Conservation (phyloP, 53 echinoderm and acorn worm species). For the Mesocentrotus franciscanus region DNA sequence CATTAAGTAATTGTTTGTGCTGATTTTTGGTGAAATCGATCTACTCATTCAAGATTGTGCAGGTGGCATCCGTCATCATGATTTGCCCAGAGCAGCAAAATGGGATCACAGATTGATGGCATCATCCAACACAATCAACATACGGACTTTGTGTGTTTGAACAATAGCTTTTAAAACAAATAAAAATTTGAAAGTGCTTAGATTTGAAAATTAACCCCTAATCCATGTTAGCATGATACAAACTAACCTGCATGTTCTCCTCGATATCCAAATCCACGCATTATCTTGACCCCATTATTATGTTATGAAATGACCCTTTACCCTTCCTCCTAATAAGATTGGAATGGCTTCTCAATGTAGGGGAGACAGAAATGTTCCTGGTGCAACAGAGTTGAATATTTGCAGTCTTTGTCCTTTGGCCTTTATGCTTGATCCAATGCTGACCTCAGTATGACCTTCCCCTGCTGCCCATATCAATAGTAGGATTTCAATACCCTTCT, state of each 20-base stretch:
- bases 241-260: conserved; percentile 32
- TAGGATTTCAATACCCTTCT: not conserved
- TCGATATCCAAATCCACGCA: not conserved
- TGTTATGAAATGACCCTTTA: not conserved
- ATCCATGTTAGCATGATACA: conserved; percentile 33
- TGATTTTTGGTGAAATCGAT: not conserved
- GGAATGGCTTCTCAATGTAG: not conserved
- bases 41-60: not conserved
- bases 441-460: not conserved
- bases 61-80: not conserved
- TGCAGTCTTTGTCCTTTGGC: not conserved
- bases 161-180: not conserved
- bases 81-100: not conserved
- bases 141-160: not conserved
- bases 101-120: not conserved
- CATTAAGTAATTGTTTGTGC: not conserved
- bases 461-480: not conserved
- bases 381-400: not conserved
- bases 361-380: not conserved
- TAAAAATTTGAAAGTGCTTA: not conserved
- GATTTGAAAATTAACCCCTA: not conserved
- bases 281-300: not conserved
- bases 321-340: not conserved
- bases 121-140: not conserved
- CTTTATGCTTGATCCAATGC: not conserved